phyloP scores from a whole-genome alignment of 1,140 invertebrate species.

The Hycleus cichorii region DNA sequence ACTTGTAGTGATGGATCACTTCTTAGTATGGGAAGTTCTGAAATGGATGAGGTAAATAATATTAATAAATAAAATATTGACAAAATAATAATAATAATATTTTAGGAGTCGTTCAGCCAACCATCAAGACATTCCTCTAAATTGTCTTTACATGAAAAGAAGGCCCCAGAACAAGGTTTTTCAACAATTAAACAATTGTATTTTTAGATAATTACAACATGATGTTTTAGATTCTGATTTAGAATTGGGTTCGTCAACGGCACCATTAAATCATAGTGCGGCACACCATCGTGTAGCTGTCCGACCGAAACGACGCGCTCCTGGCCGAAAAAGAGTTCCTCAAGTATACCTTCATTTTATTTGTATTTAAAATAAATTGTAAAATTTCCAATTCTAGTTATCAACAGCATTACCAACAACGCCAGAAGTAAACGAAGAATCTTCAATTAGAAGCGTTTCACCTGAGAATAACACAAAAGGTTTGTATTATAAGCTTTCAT shows the following conservation, averaged over 20 bases:
- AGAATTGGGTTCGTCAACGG: constrained; percentile 37
- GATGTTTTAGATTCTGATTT: constrained; percentile 31
- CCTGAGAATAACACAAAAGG: constrained; percentile 42
- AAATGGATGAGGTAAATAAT: constrained; percentile 53
- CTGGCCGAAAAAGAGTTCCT: constrained; percentile 51
- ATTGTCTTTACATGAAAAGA: constrained; percentile 45
- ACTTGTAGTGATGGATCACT: constrained; percentile 65
- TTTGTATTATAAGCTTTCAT: too few species aligned
- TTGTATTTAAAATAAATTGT: neutral
- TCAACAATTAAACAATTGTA: neutral
- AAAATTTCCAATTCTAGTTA: constrained; percentile 29
- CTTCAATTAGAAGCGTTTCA: constrained; percentile 49
- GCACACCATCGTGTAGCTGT: constrained; percentile 71
- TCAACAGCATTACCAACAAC: constrained; percentile 54
- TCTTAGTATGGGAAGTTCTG: constrained; percentile 62
- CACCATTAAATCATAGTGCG: constrained; percentile 67
- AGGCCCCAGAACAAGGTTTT: constrained; percentile 18
- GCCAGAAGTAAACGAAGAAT: constrained; percentile 66
- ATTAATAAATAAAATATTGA: neutral
- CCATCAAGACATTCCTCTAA: constrained; percentile 46
- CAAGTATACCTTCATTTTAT: constrained; percentile 30
- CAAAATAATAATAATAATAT: constrained; percentile 10
- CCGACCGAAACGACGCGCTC: constrained; percentile 61
- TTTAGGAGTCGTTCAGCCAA: constrained; percentile 43
- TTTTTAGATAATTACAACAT: constrained; percentile 4